Conservation (phyloP, 2,797 vertebrate genomes). For the Podarcis siculus region DNA sequence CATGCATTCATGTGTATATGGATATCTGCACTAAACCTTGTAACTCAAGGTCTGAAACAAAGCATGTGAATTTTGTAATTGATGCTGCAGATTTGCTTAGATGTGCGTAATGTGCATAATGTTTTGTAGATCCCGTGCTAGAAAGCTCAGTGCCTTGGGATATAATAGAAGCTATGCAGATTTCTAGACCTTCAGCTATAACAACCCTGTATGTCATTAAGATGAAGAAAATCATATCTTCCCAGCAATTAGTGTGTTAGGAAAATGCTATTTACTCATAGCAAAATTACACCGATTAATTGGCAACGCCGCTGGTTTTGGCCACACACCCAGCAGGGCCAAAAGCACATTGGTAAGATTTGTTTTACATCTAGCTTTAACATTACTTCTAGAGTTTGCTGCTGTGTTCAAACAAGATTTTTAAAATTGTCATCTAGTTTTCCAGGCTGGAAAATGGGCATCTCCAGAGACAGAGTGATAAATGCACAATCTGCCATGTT, state of each 20-base stretch:
- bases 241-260: slow-evolving; percentile 4
- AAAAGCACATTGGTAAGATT: neutral
- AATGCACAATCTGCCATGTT: neutral
- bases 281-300: slow-evolving; percentile 16
- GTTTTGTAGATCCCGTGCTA: neutral
- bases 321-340: slow-evolving; percentile 13
- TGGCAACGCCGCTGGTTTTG: neutral
- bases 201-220: slow-evolving; percentile 58
- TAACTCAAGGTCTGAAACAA: neutral
- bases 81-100: neutral
- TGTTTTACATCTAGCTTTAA: neutral
- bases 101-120: neutral
- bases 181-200: slow-evolving; percentile 17
- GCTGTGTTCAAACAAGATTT: slow-evolving; percentile 18
- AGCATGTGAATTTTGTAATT: neutral
- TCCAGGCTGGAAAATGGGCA: slow-evolving; percentile 2
- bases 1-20: neutral
- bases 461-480: neutral
- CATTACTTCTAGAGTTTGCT: neutral
- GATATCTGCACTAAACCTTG: neutral
- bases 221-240: slow-evolving; percentile 7
- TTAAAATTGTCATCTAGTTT: slow-evolving; percentile 2
- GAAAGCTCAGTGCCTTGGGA: neutral
- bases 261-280: slow-evolving; percentile 5
- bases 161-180: neutral